A percentile compares a stretch with the other conserved stretches of the same genome.
Evolutionary conservation across 2,797 vertebrate species (phyloP).

Genomic region (Leptodactylus fallax): DNA sequence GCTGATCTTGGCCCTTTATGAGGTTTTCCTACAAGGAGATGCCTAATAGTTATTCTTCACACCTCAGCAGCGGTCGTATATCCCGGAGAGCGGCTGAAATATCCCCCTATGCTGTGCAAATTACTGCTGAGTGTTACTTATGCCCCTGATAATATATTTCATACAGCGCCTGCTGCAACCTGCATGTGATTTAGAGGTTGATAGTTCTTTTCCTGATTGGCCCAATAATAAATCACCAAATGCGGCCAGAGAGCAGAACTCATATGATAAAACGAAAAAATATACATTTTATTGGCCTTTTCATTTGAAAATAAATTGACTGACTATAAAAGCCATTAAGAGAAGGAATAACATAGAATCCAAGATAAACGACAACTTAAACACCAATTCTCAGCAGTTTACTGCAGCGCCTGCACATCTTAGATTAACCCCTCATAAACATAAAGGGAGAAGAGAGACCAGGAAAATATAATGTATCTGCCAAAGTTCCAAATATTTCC

Average conservation of each 20-base stretch:
- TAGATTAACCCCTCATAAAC: slow-evolving; percentile 8
- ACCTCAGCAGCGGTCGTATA: not conserved
- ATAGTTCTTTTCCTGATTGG: slow-evolving; percentile 27
- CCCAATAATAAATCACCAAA: slow-evolving; percentile 39
- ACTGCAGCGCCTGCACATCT: not conserved
- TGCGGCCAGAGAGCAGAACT: slow-evolving; percentile 7
- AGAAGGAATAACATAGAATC: slow-evolving; percentile 47
- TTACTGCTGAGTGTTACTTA: slow-evolving; percentile 25
- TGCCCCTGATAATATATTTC: slow-evolving; percentile 46
- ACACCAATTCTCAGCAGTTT: slow-evolving; percentile 30
- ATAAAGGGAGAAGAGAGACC: not conserved
- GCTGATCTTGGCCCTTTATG: not conserved
- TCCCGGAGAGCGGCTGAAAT: not conserved
- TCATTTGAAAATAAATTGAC: slow-evolving; percentile 52
- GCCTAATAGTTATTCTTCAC: slow-evolving; percentile 12
- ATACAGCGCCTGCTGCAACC: slow-evolving; percentile 13
- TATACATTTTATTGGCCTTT: slow-evolving; percentile 52
- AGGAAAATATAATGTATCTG: not conserved
- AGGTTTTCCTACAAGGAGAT: not conserved
- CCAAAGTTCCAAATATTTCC: too few species aligned
- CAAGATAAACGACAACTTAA: not conserved
- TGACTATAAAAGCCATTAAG: slow-evolving; percentile 56
- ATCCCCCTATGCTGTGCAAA: slow-evolving; percentile 4
- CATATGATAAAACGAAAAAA: slow-evolving; percentile 43
- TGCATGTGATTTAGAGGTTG: slow-evolving; percentile 49